Evolutionary conservation across 1,140 invertebrate species (phyloP).

Genomic region (Aphelinus certus): DNA sequence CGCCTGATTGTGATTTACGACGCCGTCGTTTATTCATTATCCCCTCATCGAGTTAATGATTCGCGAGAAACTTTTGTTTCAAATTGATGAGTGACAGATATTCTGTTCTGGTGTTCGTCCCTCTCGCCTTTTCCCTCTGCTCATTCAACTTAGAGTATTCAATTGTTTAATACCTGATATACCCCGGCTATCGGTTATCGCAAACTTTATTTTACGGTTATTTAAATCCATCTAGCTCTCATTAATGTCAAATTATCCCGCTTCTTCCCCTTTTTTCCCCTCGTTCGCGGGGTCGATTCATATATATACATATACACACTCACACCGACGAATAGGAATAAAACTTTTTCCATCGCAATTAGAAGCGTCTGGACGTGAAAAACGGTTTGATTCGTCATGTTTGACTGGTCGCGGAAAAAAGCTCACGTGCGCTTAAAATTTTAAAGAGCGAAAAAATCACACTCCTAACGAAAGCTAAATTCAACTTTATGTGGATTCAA

Average conservation of each 20-base stretch:
- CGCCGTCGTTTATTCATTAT: no score
- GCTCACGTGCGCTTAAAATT: background rate
- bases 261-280: background rate
- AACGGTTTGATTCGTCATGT: background rate
- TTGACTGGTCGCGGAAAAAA: background rate
- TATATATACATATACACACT: no score
- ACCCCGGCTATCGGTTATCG: constrained; percentile 17
- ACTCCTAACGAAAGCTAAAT: no score
- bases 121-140: background rate
- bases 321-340: background rate
- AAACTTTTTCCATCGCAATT: background rate
- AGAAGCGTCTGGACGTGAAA: background rate
- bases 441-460: no score
- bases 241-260: background rate
- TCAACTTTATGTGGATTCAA: no score
- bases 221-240: constrained; percentile 9
- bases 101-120: no score
- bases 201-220: background rate
- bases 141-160: background rate
- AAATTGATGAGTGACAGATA: no score
- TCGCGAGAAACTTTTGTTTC: no score
- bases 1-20: no score
- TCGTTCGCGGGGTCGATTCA: background rate
- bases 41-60: no score
- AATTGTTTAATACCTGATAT: constrained; percentile 5